These are phyloP conservation scores for Resseliella maxima DNA, from an alignment of 2,888 invertebrate genomes.

Conservation along the genomic window DNA sequence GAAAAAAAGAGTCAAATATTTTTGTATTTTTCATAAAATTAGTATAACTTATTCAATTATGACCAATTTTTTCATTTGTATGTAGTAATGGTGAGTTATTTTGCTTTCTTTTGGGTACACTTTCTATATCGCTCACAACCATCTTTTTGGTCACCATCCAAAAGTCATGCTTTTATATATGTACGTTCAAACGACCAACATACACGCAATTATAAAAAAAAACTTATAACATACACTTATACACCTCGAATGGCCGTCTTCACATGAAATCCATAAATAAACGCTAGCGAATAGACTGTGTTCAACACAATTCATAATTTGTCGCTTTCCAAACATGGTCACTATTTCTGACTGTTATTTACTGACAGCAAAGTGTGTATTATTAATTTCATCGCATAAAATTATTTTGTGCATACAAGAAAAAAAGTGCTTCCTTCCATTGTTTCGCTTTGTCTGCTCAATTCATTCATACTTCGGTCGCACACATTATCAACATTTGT, in stretches of 20 bases:
- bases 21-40: too few species aligned
- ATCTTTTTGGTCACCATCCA: not conserved
- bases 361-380: constrained; percentile 47
- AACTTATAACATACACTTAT: not conserved
- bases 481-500: not conserved
- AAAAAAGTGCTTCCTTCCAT: constrained; percentile 39
- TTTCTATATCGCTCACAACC: not conserved
- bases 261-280: constrained; percentile 31
- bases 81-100: not conserved
- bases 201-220: not conserved
- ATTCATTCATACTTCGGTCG: not conserved
- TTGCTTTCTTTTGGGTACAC: not conserved
- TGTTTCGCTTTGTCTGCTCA: not conserved
- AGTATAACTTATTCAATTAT: not conserved
- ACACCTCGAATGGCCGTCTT: constrained; percentile 22
- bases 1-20: too few species aligned
- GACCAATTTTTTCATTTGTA: not conserved
- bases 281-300: not conserved
- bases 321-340: not conserved
- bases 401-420: constrained; percentile 37
- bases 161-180: not conserved
- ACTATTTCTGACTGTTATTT: constrained; percentile 9
- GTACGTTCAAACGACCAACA: not conserved
- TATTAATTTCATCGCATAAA: constrained; percentile 41
- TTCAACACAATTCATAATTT: constrained; percentile 17